A percentile compares a stretch with the other conserved stretches of the same genome.
phyloP scores from a whole-genome alignment of 2,113 vertebrate genomes.

The Scatophagus argus region DNA sequence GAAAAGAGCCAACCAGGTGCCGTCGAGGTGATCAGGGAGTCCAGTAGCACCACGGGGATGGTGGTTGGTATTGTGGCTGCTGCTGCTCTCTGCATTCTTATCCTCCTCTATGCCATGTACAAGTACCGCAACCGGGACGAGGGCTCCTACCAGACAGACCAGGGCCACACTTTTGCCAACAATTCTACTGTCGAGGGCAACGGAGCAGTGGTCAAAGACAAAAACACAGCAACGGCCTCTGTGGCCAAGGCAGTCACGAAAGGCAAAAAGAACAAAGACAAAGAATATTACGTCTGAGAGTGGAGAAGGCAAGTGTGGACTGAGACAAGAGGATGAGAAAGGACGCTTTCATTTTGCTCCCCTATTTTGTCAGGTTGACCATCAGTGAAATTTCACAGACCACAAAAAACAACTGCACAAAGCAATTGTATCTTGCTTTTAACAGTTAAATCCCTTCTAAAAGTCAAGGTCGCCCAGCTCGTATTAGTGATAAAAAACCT shows the following conservation, averaged over 20 bases:
- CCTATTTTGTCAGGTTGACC: constrained; percentile 54
- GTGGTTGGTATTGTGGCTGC: constrained; percentile 97
- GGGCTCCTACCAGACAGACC: constrained; percentile 94
- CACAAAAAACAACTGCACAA: constrained; percentile 51
- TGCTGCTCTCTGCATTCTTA: constrained; percentile 96
- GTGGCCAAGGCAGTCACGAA: constrained; percentile 90
- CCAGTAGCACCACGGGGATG: constrained; percentile 97
- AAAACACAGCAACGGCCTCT: constrained; percentile 82
- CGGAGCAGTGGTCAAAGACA: constrained; percentile 91
- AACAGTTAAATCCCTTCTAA: constrained; percentile 48
- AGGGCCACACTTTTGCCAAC: constrained; percentile 92
- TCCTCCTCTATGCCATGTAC: constrained; percentile 99
- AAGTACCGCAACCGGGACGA: constrained; percentile 97
- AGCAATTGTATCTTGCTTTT: constrained; percentile 58
- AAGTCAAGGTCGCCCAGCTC: constrained; percentile 63
- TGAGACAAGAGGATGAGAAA: constrained; percentile 59
- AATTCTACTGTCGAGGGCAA: constrained; percentile 90
- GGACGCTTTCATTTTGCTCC: constrained; percentile 56
- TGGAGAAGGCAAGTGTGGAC: constrained; percentile 35
- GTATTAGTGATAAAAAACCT: constrained; percentile 53
- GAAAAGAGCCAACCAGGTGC: constrained; percentile 90
- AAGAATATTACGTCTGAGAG: constrained; percentile 94
- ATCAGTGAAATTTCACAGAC: constrained; percentile 61
- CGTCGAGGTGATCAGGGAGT: constrained; percentile 94
- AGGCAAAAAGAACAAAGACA: constrained; percentile 96